Conservation (phyloP, 2,888 invertebrate genomes). For the Lithodes maja region DNA sequence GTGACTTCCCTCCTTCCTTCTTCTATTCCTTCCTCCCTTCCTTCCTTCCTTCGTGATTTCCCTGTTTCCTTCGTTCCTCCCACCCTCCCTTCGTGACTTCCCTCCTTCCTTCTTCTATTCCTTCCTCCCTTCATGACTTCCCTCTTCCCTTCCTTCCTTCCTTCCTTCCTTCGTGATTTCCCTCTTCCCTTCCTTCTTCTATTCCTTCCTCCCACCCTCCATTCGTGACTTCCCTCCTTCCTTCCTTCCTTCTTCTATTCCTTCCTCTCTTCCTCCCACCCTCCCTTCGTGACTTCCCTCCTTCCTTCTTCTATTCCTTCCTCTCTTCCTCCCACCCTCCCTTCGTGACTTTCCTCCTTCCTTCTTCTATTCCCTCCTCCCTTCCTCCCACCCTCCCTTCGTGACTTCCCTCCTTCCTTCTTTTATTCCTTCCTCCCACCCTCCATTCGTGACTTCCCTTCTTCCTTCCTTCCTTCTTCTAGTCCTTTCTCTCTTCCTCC, state of each 20-base stretch:
- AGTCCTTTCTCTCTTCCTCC: neutral
- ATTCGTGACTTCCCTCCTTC: neutral
- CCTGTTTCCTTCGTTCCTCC: too few relatives aligned
- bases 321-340: neutral
- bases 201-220: neutral
- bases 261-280: neutral
- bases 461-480: neutral
- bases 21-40: neutral
- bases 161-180: neutral
- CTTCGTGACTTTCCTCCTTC: neutral
- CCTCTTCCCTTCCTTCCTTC: neutral
- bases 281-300: neutral
- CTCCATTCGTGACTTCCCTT: neutral
- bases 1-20: neutral
- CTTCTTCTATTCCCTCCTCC: neutral
- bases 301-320: neutral
- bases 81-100: neutral
- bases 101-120: neutral
- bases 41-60: neutral
- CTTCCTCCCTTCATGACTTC: neutral
- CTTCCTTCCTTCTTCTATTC: neutral
- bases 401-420: neutral
- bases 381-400: neutral
- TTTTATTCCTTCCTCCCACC: neutral
- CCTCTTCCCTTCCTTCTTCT: neutral